Evolutionary conservation across 2,797 vertebrate genomes (phyloP), one percentile per base, ranked within the genome.

Genomic region (Notamacropus eugenii): DNA sequence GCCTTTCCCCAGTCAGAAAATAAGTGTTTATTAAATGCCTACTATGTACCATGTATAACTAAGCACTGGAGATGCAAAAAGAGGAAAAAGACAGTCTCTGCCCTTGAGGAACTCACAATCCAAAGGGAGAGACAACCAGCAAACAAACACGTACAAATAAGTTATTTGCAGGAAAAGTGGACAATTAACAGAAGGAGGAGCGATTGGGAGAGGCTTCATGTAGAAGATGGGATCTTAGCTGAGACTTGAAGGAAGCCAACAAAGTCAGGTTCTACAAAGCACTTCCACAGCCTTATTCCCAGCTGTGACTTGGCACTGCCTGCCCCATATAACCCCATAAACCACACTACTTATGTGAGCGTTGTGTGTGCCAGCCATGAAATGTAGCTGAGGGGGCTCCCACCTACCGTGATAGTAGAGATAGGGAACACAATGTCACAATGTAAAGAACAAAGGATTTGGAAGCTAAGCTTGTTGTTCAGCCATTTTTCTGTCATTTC

Each of bases 321-420:
- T 12, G 54, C 31, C 10, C 82, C 28, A 57, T 24, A 22, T 19
- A 90, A 62, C 54, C 52, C 56, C 54, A 46, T 28, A 46, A 82
- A 1, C 22, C 29, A 55, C 62, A 2, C 22, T 13, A 5, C n/a
- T 27, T 0, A 0, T 0, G 2, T 14, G 8, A 54, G n/a, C 13
- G 16, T 27, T 14, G 1, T 40, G 54, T 54, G 4, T 12, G 6
- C 92, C 24, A 0, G 0, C 19, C 1, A 0, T 1, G 55, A 31
- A 54, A n/a, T 6, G 13, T 5, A 6, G 62, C n/a, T 22, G 13
- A 2, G 1, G 3, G 5, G 0, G 3, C 54, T 92, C 87, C 4
- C 2, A 10, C 13, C 8, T 31, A 29, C 1, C 0, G n/a, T 31
- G 19, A 82, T 46, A 19, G n/a, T 14, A 87, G 22, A 22, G 74